These are phyloP conservation scores for Drosophila asahinai DNA, from an alignment of 1,140 invertebrate species.

Conservation along the genomic window DNA sequence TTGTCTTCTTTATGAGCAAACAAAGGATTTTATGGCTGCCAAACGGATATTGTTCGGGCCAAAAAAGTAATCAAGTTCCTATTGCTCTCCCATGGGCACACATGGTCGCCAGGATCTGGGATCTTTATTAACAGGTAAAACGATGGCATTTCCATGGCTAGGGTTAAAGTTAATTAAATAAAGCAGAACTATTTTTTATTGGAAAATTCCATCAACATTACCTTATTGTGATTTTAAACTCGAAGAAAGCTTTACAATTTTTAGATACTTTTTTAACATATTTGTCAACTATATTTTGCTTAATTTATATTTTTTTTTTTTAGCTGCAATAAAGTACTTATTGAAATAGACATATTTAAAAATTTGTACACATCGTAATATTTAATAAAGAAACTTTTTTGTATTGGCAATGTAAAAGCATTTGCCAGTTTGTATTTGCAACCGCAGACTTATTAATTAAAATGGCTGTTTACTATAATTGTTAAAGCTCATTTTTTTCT, in stretches of 20 bases:
- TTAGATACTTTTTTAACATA: background rate
- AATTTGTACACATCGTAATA: background rate
- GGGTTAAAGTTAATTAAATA: background rate
- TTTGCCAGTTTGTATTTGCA: background rate
- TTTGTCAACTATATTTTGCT: background rate
- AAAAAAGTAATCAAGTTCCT: constrained; percentile 31
- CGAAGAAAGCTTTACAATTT: background rate
- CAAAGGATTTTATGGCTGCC: constrained; percentile 26
- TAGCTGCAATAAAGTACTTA: background rate
- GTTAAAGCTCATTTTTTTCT: background rate
- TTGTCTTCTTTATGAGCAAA: constrained; percentile 62
- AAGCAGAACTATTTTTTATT: background rate
- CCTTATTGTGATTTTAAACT: rapidly evolving
- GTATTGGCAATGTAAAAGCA: too few relatives aligned
- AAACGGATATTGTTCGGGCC: constrained; percentile 10
- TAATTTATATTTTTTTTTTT: background rate
- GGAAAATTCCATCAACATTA: background rate
- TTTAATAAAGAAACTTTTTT: background rate
- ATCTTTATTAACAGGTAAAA: constrained; percentile 11
- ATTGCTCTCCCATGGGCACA: background rate
- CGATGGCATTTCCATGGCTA: too few relatives aligned
- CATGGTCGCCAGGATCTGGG: background rate
- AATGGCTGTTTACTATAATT: background rate
- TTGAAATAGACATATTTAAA: background rate
- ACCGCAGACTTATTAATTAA: background rate